Base-by-base conservation (phyloP, 1,140 invertebrate genomes). In the Ctenoplectra terminalis region DNA sequence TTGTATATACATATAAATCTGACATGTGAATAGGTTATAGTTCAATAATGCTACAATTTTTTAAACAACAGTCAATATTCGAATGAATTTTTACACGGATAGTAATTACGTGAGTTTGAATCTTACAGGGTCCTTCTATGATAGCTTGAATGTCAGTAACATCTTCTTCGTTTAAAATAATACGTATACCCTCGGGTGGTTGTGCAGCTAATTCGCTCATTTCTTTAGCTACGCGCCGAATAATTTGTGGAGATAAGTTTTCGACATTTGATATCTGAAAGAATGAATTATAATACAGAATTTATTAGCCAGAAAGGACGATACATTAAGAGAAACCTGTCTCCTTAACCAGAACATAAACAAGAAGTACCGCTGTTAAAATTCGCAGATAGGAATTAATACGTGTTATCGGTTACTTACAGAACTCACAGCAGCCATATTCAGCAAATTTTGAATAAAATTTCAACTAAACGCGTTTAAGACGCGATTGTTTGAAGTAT, bases 161-260 rank as follows among this genome's bases (percentile, higher is more conserved):
- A 92, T 99, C 98, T 91, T 98, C 96, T 88, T 98, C 97, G 93
- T 98, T 98, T 71, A 98, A 94, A 89, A 96, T 95, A 78, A 98
- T 95, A 94, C 97, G 96, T 81, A 99, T 98, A 63, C 98, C 98
- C 95, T 99, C 98, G 23, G 97, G 97, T 77, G 98, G 97, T 87
- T 96, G 95, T 82, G 95, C 94, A 67, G 95, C 95, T 81, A 99
- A 94, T 84, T 97, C 96, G 87, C 96, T 95, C 93, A 98, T 95
- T 94, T 99, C 98, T 92, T 97, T 97, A 37, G 96, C 95, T 60
- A 99, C 96, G 90, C 96, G 95, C 46, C 98, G 94, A 52, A 98
- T 98, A 61, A 97, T 97, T 95, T 98, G 97, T n/a, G 98, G 98
- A 70, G 98, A 98, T 72, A 98, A 93, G 94, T 99, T 99, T 94